phyloP scores from a whole-genome alignment of 2,797 vertebrate species.

The Bovichtus variegatus region DNA sequence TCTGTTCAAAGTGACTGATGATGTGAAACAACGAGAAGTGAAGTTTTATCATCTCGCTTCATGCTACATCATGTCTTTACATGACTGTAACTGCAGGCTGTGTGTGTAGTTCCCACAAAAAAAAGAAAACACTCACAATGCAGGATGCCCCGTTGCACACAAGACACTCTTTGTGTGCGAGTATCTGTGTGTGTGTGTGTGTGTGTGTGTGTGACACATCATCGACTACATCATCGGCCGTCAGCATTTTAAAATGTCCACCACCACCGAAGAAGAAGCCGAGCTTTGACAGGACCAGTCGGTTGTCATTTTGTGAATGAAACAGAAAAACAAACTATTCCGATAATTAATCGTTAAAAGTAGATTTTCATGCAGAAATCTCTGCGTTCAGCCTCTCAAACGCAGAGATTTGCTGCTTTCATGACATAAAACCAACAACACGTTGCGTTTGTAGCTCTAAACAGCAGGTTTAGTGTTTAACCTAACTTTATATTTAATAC shows the following conservation, averaged over 20 bases:
- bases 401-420: too few relatives aligned
- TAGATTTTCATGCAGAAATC: too few relatives aligned
- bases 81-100: constrained; percentile 52
- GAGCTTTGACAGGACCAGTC: neutral
- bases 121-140: constrained; percentile 47
- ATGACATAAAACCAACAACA: too few relatives aligned
- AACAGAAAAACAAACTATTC: too few relatives aligned
- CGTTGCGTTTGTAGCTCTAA: too few relatives aligned
- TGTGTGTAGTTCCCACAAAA: constrained; percentile 36
- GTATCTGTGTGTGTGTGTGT: constrained; percentile 3
- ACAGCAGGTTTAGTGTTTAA: too few relatives aligned
- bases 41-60: too few relatives aligned
- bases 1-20: neutral
- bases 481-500: too few relatives aligned
- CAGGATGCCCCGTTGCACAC: constrained; percentile 48
- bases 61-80: constrained; percentile 66
- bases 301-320: neutral
- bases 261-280: constrained; percentile 29
- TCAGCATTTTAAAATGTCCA: constrained; percentile 58
- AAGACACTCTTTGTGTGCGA: constrained; percentile 57
- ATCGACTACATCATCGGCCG: constrained; percentile 50
- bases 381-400: too few relatives aligned
- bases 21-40: neutral
- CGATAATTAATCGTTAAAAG: too few relatives aligned
- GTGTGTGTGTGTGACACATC: constrained; percentile 33